Evolutionary conservation across 1,140 invertebrate species (phyloP), one percentile per base, ranked within the genome.

Genomic region (Ceratina calcarata): DNA sequence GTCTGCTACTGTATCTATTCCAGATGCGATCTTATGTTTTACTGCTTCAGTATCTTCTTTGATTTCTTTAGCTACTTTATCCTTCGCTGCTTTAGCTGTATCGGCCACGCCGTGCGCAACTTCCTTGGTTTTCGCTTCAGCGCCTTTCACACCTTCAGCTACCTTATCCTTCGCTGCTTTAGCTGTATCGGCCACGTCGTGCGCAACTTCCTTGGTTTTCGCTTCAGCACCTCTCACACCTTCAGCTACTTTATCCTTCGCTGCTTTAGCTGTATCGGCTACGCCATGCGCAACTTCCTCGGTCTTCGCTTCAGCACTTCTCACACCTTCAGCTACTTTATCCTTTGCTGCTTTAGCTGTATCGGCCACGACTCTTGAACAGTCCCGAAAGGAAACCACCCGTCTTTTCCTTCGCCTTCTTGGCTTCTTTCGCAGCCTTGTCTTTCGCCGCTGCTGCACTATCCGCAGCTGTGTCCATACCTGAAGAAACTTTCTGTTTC

Each of bases 381-480:
- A 86, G 24, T 0, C 84, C 84, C 0, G 84, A 82, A 0, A 86
- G 32, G 6, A 86, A 85, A 0, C 84, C 75, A 6, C 65, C 10
- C 0, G 58, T 16, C 45, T 86, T 86, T 0, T 86, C 84, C 16
- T 86, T 88, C 3, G 78, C 75, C 53, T 89, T 87, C 18, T 88
- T 86, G 6, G 78, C 74, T 62, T 79, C 86, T 51, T 75, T 87
- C 0, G 65, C 15, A 0, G 67, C 68, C 61, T 88, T 86, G 2
- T 82, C 82, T 10, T 83, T 81, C 1, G 79, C 62, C 3, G 55
- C 32, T 0, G 73, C 22, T 0, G 79, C 64, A 22, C n/a, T 24
- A 2, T 86, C 86, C 2, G 32, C 77, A n/a, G 20, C 58, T 13
- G 80, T n/a, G 1, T 69, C 68, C 8, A 71, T 62, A 0, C 62